Evolutionary conservation across 2,888 invertebrate species (phyloP), one percentile per base, ranked within the genome.

Genomic region (Meteorus colon): DNA sequence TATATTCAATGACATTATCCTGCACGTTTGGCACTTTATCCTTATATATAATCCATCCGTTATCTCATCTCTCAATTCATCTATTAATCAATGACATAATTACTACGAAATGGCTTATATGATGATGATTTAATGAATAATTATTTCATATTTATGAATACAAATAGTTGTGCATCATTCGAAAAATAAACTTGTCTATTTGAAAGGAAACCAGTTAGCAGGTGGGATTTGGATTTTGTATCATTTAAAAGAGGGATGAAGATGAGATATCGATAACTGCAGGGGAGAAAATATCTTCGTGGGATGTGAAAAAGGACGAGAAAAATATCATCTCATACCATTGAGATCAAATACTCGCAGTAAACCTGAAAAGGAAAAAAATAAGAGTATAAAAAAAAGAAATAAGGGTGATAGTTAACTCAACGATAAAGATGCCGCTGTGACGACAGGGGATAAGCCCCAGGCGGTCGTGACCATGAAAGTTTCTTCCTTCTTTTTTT

Each of bases 1-100:
- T 31, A 14, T 29, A 29, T 12, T 6, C 55, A 55, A 55, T 55
- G 72, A 77, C 76, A 75, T 73, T 66, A 75, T 73, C 6, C 24
- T 8, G 24, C 8, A 19, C 19, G n/a, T 55, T 19, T 24, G 55
- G 55, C 55, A 55, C 24, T 19, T 55, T 55, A 55, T 55, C 55
- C 19, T 55, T 19, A 55, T 55, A 24, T 55, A 55, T 55, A 5
- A 55, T 55, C 55, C 55, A 19, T 19, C 24, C 8, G 4, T 24
- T 24, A 55, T 55, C 55, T 12, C 55, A 55, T 24, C 5, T 19
- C 6, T 55, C 19, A n/a, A 55, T 19, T 55, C 55, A 55, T 55
- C 19, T 19, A 55, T 55, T 19, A 55, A 55, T 55, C 19, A 19
- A 55, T 19, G 19, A 24, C 19, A 55, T 55, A 19, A 55, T 55